Base-by-base conservation (phyloP, 2,888 invertebrate species). In the Parnassius orleans region DNA sequence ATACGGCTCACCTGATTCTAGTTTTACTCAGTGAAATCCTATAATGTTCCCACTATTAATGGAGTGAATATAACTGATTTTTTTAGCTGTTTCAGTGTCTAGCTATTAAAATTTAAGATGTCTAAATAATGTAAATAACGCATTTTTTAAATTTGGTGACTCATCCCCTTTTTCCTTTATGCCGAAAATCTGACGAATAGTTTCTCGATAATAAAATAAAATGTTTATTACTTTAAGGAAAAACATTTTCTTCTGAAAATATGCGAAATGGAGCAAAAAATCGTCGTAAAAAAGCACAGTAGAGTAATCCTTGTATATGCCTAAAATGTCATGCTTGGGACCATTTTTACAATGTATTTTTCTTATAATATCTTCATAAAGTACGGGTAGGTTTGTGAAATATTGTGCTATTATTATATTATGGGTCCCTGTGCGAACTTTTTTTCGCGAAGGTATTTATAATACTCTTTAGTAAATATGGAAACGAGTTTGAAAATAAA, bases 281-380 rank as follows among this genome's bases (percentile, higher is more conserved):
- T 64, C 61, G 52, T 41, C 70, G 68, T 75, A 74, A 75, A 74
- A 73, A 68, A 65, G 66, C 71, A 75, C 66, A 70, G 63, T 58
- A 42, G 68, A 68, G 68, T 72, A 75, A 74, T 73, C 71, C 67
- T 57, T 53, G 64, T 66, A 56, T 63, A 69, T 56, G 61, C 66
- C 65, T 63, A 63, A 67, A 69, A 73, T 73, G 69, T 72, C 72
- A 68, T 67, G 68, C 68, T 66, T 63, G 68, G 68, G 68, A 67
- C 66, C 65, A 47, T 63, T 68, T 71, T 71, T 62, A 68, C 65
- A 64, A 60, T 53, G 66, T 67, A 65, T 64, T 68, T 66, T 69
- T 64, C 66, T 68, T 66, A 60, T 66, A 69, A 66, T 64, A 60
- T 63, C 54, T 54, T 61, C 66, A 64, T 67, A 69, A 69, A 66